A percentile compares a stretch with the other conserved stretches of the same genome.
These are phyloP conservation scores for Chloroclysta siterata DNA, from an alignment of 2,888 invertebrate genomes.

Conservation along the genomic window DNA sequence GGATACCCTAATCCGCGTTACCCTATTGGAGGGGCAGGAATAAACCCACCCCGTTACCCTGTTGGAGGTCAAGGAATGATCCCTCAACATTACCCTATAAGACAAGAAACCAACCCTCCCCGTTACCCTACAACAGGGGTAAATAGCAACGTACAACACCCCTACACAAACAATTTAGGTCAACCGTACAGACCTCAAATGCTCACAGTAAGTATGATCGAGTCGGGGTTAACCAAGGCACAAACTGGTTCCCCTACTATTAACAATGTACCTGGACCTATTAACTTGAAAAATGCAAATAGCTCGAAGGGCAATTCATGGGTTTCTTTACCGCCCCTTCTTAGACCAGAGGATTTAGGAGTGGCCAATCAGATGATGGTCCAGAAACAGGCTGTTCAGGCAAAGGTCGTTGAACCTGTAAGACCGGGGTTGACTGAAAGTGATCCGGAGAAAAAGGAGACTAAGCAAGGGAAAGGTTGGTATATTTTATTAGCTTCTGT, in stretches of 20 bases:
- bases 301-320: not conserved
- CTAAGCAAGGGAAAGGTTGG: not conserved
- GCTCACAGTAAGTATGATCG: slow-evolving; percentile 14
- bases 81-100: not conserved
- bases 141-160: not conserved
- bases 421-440: not conserved
- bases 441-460: not conserved
- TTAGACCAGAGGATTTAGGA: not conserved
- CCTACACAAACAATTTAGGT: not conserved
- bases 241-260: not conserved
- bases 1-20: not conserved
- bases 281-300: not conserved
- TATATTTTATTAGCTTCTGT: too few species aligned
- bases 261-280: not conserved
- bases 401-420: not conserved
- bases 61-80: not conserved
- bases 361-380: not conserved
- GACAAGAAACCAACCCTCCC: not conserved
- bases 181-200: not conserved
- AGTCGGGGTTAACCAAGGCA: slow-evolving; percentile 1
- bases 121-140: not conserved
- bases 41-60: too few species aligned
- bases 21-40: not conserved
- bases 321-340: not conserved
- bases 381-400: not conserved